Percentiles rank a stretch among this genome's conserved stretches.
Conservation (phyloP, 2,888 invertebrate genomes). For the Neocrepidodera transversa region DNA sequence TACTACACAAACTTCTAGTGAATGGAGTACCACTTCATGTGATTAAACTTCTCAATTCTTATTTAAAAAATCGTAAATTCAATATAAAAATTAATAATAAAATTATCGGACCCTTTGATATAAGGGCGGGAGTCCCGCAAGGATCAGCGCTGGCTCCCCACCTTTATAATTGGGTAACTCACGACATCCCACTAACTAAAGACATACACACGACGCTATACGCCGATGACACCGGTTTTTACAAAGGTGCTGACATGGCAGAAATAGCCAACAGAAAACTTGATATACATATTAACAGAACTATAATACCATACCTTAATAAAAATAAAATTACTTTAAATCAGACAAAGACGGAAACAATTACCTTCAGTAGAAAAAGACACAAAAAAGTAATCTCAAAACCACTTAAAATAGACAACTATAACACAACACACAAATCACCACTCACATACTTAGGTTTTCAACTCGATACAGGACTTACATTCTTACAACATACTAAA, state of each 20-base stretch:
- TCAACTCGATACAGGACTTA: too few relatives aligned
- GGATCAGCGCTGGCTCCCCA: background rate
- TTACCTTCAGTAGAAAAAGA: background rate
- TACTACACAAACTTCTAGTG: conserved; percentile 11
- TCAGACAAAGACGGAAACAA: background rate
- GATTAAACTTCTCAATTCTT: background rate
- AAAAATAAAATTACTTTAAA: background rate
- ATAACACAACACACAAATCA: too few relatives aligned
- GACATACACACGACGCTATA: background rate
- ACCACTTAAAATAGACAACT: too few relatives aligned
- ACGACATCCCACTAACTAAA: background rate
- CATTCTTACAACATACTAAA: too few relatives aligned
- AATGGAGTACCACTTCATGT: background rate
- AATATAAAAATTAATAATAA: background rate
- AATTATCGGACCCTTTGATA: background rate
- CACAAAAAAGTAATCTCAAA: too few relatives aligned
- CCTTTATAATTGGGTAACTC: background rate
- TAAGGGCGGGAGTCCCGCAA: background rate
- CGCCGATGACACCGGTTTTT: background rate
- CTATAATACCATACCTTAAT: background rate
- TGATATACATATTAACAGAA: background rate
- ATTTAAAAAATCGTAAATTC: background rate
- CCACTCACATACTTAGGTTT: too few relatives aligned
- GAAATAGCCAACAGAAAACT: background rate
- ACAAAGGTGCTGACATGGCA: background rate